Conservation (phyloP, 2,888 invertebrate species). For the Pteria penguin region DNA sequence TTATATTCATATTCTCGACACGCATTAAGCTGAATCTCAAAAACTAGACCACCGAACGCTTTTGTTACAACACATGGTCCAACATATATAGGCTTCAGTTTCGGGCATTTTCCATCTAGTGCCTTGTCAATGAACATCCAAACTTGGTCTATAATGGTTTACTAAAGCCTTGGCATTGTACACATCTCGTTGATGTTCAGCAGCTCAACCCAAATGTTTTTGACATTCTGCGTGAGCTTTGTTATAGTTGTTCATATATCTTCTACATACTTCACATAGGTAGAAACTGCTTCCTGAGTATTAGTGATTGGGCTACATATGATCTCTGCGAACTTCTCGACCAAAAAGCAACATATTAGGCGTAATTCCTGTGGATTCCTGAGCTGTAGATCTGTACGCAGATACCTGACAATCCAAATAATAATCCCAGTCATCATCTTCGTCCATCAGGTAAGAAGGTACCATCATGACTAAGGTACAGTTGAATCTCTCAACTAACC, state of each 20-base stretch:
- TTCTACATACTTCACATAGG: conserved; percentile 21
- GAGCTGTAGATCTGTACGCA: conserved; percentile 29
- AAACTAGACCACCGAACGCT: conserved; percentile 14
- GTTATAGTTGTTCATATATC: neutral
- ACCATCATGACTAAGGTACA: conserved; percentile 29
- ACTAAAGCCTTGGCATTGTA: conserved; percentile 31
- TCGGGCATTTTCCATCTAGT: conserved; percentile 26
- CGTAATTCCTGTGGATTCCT: conserved; percentile 35
- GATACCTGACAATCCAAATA: conserved; percentile 12
- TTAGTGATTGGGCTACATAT: neutral
- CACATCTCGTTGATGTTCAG: conserved; percentile 33
- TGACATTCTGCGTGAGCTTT: neutral
- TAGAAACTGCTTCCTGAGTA: neutral
- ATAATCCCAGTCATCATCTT: conserved; percentile 5
- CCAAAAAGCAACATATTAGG: conserved; percentile 37
- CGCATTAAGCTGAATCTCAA: conserved; percentile 6
- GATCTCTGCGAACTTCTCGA: conserved; percentile 28
- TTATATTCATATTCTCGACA: too few relatives aligned
- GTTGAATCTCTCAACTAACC: conserved; percentile 35
- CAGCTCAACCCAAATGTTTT: conserved; percentile 19
- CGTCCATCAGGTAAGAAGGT: conserved; percentile 11
- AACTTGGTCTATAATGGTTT: conserved; percentile 32
- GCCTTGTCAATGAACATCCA: conserved; percentile 32
- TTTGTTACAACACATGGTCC: conserved; percentile 37
- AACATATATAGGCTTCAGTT: conserved; percentile 29